phyloP scores from a whole-genome alignment of 2,888 invertebrate genomes.

The Strigamia maritima region DNA sequence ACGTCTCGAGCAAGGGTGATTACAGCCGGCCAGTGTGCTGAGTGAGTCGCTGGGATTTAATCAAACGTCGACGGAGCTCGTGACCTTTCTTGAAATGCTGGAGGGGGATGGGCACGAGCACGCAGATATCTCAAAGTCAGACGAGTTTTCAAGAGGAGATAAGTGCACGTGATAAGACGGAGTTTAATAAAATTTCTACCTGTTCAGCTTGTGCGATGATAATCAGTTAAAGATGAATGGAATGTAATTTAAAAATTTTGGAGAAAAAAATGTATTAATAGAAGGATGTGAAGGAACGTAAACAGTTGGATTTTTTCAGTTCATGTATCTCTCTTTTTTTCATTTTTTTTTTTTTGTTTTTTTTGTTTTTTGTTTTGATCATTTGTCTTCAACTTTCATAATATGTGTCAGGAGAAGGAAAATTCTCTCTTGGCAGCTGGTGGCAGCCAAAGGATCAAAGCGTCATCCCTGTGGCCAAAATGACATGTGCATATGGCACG shows the following conservation, averaged over 20 bases:
- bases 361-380: conserved; percentile 8
- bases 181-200: conserved; percentile 30
- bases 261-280: too few species aligned
- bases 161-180: conserved; percentile 25
- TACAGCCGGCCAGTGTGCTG: conserved; percentile 27
- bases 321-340: background rate
- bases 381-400: conserved; percentile 28
- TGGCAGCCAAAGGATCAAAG: conserved; percentile 13
- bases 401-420: conserved; percentile 12
- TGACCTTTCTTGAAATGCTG: conserved; percentile 6
- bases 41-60: conserved; percentile 28
- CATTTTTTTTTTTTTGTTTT: background rate
- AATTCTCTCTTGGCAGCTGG: conserved; percentile 8
- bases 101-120: conserved; percentile 8
- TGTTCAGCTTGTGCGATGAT: background rate
- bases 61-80: conserved; percentile 28
- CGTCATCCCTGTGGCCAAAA: conserved; percentile 21
- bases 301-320: background rate
- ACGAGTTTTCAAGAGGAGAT: conserved; percentile 32
- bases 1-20: conserved; percentile 27
- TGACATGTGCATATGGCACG: conserved; percentile 10
- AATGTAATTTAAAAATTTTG: background rate
- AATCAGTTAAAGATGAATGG: conserved; percentile 19
- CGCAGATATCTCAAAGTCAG: conserved; percentile 11
- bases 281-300: background rate